Percentiles rank a stretch among this genome's conserved stretches.
These are phyloP conservation scores for Acleris holmiana DNA, from an alignment of 2,888 invertebrate species.

Conservation along the genomic window DNA sequence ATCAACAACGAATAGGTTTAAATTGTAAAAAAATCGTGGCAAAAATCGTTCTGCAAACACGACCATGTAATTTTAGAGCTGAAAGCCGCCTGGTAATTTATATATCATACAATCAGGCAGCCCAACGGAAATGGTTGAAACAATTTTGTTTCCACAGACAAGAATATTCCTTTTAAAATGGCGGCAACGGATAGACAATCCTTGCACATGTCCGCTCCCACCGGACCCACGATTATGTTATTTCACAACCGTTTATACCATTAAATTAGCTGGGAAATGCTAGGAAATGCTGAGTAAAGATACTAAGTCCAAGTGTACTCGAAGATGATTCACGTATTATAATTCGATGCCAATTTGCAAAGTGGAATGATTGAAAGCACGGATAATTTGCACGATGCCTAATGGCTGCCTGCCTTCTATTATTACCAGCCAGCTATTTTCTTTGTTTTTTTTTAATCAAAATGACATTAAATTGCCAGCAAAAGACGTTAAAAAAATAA, in stretches of 20 bases:
- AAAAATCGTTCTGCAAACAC: no score
- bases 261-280: constrained; percentile 55
- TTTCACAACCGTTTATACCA: constrained; percentile 63
- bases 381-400: constrained; percentile 10
- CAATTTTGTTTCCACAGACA: constrained; percentile 22
- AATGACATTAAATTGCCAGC: no score
- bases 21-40: no score
- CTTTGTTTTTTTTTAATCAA: no score
- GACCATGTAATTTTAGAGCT: no score
- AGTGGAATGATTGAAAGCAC: constrained; percentile 4
- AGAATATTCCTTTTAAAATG: constrained; percentile 22
- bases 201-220: constrained; percentile 65
- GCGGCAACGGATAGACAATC: constrained; percentile 31
- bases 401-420: constrained; percentile 3
- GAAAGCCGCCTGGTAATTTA: no score
- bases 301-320: constrained; percentile 30
- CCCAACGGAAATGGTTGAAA: neutral
- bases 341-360: constrained; percentile 23
- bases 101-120: no score
- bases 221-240: constrained; percentile 54
- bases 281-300: constrained; percentile 50
- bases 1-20: no score
- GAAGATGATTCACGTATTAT: constrained; percentile 28
- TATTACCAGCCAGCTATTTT: no score
- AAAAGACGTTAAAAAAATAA: no score